Base-by-base conservation (phyloP, 2,113 vertebrate species). In the Cranoglanis bouderius region DNA sequence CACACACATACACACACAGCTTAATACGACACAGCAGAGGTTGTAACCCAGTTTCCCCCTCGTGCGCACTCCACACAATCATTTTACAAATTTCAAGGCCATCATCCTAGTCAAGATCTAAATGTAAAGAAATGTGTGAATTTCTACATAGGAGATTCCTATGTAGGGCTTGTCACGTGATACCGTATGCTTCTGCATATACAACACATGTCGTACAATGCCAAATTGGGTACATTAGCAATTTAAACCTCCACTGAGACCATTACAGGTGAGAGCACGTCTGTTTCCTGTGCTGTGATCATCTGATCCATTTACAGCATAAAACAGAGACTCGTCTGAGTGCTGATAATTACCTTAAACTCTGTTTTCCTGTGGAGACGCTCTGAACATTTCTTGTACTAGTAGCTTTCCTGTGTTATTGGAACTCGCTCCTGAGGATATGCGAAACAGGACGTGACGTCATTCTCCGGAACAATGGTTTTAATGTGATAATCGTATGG, bases 281-380 rank as follows among this genome's bases (percentile, higher is more conserved):
- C 85, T 80, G 32, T 87, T 78, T 87, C 72, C 81, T 72, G 86
- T 81, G 85, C 78, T 72, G 57, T 40, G 32, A 67, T 86, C 65
- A 67, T 91, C 75, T 38, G 84, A 85, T 85, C 63, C 91, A 90
- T 93, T 94, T 91, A 59, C 90, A 93, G 91, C 91, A 38, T 53
- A 70, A 51, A 72, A 67, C 46, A 7, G 83, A 51, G 61, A 49
- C 26, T 70, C 29, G 38, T 84, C 63, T 85, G 29, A 53, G 65
- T 70, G n/a, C 63, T 24, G 46, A 72, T 72, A 85, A 85, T 85
- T 51, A 78, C 72, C 29, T 77, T 85, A 57, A 85, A 32, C 63
- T 86, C 85, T 5, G 43, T 61, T 83, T 83, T 83, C 55, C 81
- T 61, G 81, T 82, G 5, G 65, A 72, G 65, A 53, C 18, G 6